Evolutionary conservation across 2,888 invertebrate species (phyloP).

Genomic region (Junonia oenone): DNA sequence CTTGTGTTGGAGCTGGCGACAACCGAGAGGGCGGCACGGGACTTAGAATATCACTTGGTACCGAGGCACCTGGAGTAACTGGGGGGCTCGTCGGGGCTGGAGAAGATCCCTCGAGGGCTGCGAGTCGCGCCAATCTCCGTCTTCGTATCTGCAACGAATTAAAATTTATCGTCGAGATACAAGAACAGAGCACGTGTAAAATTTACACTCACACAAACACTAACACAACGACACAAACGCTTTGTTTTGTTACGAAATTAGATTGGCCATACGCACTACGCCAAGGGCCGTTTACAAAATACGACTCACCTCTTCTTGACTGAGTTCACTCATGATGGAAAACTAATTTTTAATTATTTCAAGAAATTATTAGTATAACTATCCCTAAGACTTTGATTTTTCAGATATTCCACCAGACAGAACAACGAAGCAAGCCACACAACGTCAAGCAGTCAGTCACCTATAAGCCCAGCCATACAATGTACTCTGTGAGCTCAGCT

Average conservation of each 20-base stretch:
- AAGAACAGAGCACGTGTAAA: constrained; percentile 48
- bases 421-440: constrained; percentile 61
- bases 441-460: constrained; percentile 76
- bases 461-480: constrained; percentile 59
- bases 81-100: constrained; percentile 71
- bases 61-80: constrained; percentile 65
- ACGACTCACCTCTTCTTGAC: constrained; percentile 90
- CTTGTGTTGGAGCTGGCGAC: constrained; percentile 47
- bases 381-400: constrained; percentile 48
- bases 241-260: constrained; percentile 80
- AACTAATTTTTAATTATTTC: constrained; percentile 38
- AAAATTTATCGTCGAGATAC: constrained; percentile 33
- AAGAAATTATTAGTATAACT: constrained; percentile 32
- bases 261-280: constrained; percentile 70
- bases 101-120: constrained; percentile 77
- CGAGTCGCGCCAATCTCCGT: constrained; percentile 86
- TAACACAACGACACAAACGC: constrained; percentile 63
- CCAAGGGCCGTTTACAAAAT: constrained; percentile 63
- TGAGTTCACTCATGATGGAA: constrained; percentile 88
- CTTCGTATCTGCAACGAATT: constrained; percentile 83
- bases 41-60: constrained; percentile 47
- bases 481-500: constrained; percentile 52
- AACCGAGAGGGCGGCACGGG: constrained; percentile 42
- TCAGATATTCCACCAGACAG: constrained; percentile 52
- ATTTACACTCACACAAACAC: constrained; percentile 41